Conservation (phyloP, 2,888 invertebrate species). For the Mayetiola destructor region DNA sequence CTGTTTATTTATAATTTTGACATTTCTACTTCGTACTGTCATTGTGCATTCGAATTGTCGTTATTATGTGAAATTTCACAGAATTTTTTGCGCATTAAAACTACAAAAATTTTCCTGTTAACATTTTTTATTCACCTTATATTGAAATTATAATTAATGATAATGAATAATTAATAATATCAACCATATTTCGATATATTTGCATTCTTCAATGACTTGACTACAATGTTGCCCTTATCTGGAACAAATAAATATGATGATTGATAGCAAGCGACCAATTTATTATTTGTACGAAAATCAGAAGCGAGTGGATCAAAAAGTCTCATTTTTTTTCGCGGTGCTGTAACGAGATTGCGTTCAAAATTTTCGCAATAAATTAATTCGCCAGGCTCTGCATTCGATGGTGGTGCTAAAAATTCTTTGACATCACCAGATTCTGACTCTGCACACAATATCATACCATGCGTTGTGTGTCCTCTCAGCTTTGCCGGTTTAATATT, state of each 20-base stretch:
- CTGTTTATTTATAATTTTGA: too few relatives aligned
- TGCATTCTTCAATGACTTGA: slow-evolving; percentile 56
- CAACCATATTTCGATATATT: too few relatives aligned
- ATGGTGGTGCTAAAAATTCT: slow-evolving; percentile 65
- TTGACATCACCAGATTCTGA: slow-evolving; percentile 56
- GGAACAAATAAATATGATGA: slow-evolving; percentile 49
- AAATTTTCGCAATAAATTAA: slow-evolving; percentile 56
- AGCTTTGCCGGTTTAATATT: slow-evolving; percentile 91
- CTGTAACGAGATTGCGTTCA: slow-evolving; percentile 55
- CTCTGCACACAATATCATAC: slow-evolving; percentile 95
- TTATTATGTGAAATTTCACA: too few relatives aligned
- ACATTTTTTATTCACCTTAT: too few relatives aligned
- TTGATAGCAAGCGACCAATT: slow-evolving; percentile 64
- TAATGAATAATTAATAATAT: too few relatives aligned
- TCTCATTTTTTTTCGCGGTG: slow-evolving; percentile 83
- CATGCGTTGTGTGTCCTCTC: slow-evolving; percentile 75
- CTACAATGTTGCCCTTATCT: slow-evolving; percentile 58
- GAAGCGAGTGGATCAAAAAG: slow-evolving; percentile 78
- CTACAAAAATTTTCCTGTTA: too few relatives aligned
- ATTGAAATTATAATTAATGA: too few relatives aligned
- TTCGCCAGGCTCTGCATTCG: slow-evolving; percentile 55
- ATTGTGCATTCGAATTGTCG: too few relatives aligned
- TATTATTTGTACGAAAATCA: slow-evolving; percentile 58
- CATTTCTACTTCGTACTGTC: too few relatives aligned
- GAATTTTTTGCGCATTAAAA: too few relatives aligned